phyloP scores from a whole-genome alignment of 2,888 invertebrate genomes.

The Orchestes rusci region DNA sequence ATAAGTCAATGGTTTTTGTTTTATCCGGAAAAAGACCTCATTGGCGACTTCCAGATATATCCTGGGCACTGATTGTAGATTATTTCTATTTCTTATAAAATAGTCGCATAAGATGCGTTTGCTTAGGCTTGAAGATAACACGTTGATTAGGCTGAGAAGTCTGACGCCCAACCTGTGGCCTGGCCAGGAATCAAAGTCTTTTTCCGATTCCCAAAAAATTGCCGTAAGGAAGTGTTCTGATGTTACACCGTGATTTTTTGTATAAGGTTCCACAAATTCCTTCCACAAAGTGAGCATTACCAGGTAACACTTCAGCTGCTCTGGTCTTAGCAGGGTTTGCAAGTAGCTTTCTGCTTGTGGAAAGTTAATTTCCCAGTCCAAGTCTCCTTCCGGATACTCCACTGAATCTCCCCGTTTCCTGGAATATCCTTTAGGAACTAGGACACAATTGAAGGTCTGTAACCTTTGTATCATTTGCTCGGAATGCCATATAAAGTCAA shows the following conservation, averaged over 20 bases:
- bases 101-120: constrained; percentile 61
- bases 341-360: constrained; percentile 70
- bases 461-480: constrained; percentile 59
- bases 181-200: constrained; percentile 62
- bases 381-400: constrained; percentile 39
- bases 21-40: constrained; percentile 57
- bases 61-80: constrained; percentile 63
- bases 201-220: constrained; percentile 72
- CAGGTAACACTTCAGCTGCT: constrained; percentile 65
- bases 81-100: constrained; percentile 63
- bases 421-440: constrained; percentile 62
- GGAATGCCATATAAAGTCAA: constrained; percentile 57
- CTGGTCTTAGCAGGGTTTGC: constrained; percentile 62
- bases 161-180: constrained; percentile 66
- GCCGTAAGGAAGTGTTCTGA: constrained; percentile 66
- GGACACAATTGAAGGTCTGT: constrained; percentile 57
- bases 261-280: constrained; percentile 61
- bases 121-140: constrained; percentile 56
- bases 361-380: constrained; percentile 75
- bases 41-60: constrained; percentile 58
- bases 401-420: no score
- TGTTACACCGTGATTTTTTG: constrained; percentile 57
- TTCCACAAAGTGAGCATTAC: constrained; percentile 63
- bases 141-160: constrained; percentile 54
- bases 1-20: constrained; percentile 66